Evolutionary conservation across 2,113 vertebrate genomes (phyloP).

Genomic region (Rhynchomys soricoides): DNA sequence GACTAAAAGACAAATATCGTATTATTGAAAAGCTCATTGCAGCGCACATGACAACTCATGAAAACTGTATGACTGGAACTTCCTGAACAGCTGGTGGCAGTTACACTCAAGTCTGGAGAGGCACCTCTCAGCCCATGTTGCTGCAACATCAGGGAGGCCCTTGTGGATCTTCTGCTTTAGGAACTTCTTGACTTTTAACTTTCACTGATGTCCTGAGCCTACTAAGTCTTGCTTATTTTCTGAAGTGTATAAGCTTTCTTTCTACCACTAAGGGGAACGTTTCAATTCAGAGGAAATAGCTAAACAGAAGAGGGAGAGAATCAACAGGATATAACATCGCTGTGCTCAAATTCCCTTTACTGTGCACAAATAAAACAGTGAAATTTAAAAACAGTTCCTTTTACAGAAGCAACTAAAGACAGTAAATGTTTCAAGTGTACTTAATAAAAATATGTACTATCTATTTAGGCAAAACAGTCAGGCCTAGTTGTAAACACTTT

Average conservation of each 20-base stretch:
- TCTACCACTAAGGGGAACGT: neutral
- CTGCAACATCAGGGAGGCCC: neutral
- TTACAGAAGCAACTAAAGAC: neutral
- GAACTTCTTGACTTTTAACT: neutral
- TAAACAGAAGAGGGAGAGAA: neutral
- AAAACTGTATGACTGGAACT: neutral
- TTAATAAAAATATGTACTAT: neutral
- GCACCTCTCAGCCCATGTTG: neutral
- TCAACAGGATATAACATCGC: neutral
- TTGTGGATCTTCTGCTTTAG: neutral
- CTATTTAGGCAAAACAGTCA: neutral
- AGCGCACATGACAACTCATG: neutral
- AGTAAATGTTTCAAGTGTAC: neutral
- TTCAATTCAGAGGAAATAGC: too few species aligned
- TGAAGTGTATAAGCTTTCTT: neutral
- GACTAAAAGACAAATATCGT: neutral
- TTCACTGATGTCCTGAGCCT: neutral
- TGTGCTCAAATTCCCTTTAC: neutral
- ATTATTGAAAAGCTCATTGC: neutral
- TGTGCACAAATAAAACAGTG: neutral
- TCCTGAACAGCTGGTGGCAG: neutral
- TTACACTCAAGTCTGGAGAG: neutral
- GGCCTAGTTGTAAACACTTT: neutral
- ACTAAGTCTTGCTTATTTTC: neutral
- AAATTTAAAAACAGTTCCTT: constrained; percentile 37